Conservation (phyloP, 1,140 invertebrate species). For the Macrobrachium nipponense region DNA sequence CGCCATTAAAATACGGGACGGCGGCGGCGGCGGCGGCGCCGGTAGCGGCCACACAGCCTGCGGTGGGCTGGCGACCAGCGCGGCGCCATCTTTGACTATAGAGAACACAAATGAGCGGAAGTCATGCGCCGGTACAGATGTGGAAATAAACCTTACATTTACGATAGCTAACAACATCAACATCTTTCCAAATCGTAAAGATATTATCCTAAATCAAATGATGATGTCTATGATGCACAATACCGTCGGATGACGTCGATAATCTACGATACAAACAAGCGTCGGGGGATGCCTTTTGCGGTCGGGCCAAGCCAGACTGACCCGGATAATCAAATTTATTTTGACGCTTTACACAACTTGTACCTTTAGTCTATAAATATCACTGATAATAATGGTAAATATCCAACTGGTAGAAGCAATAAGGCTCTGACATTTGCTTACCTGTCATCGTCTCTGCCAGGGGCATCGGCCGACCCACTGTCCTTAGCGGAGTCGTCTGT, state of each 20-base stretch:
- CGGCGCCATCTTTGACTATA: neutral
- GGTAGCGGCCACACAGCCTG: slow-evolving; percentile 2
- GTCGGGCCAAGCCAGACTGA: neutral
- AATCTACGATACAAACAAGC: slow-evolving; percentile 20
- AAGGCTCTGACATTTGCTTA: neutral
- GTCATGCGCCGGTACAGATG: no score
- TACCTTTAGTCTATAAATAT: neutral
- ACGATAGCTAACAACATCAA: neutral
- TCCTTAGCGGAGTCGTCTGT: slow-evolving; percentile 12
- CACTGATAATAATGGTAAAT: neutral
- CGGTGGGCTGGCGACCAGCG: neutral
- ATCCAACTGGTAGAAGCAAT: neutral
- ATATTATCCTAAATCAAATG: neutral
- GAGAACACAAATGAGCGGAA: no score
- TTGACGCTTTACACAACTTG: neutral
- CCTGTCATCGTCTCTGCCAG: slow-evolving; percentile 53
- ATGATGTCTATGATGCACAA: neutral
- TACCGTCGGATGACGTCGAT: neutral
- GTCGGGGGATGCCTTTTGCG: slow-evolving; percentile 24
- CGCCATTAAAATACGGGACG: neutral
- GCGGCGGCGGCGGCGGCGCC: neutral
- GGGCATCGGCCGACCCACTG: slow-evolving; percentile 52
- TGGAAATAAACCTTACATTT: no score
- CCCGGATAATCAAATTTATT: neutral
- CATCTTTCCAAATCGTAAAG: neutral